phyloP scores from a whole-genome alignment of 2,888 invertebrate species.

The Drosophila nigricruria region DNA sequence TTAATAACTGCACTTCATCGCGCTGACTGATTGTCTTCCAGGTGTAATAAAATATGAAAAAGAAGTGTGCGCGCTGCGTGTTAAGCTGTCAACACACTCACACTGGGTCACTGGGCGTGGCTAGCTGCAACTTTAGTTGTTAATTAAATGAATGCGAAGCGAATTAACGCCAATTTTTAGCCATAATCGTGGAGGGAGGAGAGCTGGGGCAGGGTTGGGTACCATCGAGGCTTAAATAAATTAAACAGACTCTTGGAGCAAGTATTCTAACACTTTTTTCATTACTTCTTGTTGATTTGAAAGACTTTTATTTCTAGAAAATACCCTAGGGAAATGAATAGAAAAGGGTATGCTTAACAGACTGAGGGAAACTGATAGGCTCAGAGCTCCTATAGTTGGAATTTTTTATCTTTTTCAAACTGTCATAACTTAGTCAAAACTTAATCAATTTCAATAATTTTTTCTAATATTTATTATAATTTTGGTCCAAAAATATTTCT shows the following conservation, averaged over 20 bases:
- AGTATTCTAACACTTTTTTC: constrained; percentile 66
- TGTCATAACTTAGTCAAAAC: too few relatives aligned
- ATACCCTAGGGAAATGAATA: neutral
- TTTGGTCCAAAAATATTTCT: too few relatives aligned
- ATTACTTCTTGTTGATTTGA: constrained; percentile 54
- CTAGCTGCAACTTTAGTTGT: constrained; percentile 26
- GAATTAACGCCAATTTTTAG: constrained; percentile 40
- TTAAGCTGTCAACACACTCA: constrained; percentile 36
- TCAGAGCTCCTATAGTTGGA: too few relatives aligned
- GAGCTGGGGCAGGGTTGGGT: neutral
- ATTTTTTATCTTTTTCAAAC: too few relatives aligned
- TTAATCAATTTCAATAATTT: too few relatives aligned
- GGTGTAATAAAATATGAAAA: constrained; percentile 50
- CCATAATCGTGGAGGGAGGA: neutral
- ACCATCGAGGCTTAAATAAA: constrained; percentile 39
- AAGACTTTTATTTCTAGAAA: neutral
- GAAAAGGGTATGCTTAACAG: neutral
- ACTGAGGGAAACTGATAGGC: too few relatives aligned
- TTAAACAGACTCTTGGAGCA: constrained; percentile 26
- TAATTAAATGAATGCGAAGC: constrained; percentile 55
- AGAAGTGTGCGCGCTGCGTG: constrained; percentile 22
- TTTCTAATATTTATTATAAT: too few relatives aligned
- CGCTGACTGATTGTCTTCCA: constrained; percentile 64
- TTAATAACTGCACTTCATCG: constrained; percentile 58
- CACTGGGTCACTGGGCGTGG: constrained; percentile 37